A percentile compares a stretch with the other conserved stretches of the same genome.
Evolutionary conservation across 1,140 invertebrate species (phyloP).

Genomic region (Magallana gigas): DNA sequence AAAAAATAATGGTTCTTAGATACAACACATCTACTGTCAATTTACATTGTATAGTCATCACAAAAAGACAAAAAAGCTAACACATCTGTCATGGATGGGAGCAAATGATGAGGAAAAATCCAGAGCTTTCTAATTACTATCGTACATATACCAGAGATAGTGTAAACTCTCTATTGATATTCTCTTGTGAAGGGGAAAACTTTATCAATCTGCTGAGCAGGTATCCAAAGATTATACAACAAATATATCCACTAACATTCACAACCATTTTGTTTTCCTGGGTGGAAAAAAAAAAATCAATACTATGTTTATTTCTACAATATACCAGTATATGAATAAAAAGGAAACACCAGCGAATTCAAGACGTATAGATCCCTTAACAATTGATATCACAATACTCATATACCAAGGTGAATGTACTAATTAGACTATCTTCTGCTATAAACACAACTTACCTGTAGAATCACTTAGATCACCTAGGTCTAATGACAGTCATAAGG

Average conservation of each 20-base stretch:
- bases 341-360: background rate
- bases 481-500: background rate
- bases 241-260: background rate
- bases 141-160: background rate
- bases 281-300: slow-evolving; percentile 11
- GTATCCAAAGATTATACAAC: background rate
- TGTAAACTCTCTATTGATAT: slow-evolving; percentile 3
- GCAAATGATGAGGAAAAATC: background rate
- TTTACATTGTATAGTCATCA: background rate
- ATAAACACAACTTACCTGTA: background rate
- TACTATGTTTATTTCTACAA: background rate
- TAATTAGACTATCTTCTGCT: background rate
- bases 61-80: background rate
- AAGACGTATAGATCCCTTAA: background rate
- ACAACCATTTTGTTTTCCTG: slow-evolving; percentile 21
- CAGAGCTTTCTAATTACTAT: background rate
- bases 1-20: background rate
- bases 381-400: background rate
- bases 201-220: background rate
- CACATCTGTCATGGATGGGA: background rate
- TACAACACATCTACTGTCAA: background rate
- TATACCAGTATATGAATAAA: background rate
- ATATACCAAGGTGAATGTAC: background rate
- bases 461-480: background rate
- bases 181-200: background rate